Conservation (phyloP, 2,888 invertebrate species). For the Ennomos quercinarius region DNA sequence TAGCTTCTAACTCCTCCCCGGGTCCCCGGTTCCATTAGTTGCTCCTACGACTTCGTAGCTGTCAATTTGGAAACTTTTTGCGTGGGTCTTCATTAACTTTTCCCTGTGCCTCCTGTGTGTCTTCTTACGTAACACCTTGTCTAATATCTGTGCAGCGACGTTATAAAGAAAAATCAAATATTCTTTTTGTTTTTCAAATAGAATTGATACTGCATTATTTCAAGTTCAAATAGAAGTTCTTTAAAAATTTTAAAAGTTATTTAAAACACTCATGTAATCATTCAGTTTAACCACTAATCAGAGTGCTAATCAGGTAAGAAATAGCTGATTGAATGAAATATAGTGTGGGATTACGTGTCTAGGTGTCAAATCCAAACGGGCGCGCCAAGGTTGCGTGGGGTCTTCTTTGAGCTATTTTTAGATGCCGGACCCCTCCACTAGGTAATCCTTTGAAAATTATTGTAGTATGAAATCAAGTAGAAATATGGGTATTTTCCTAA, state of each 20-base stretch:
- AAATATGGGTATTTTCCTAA: constrained; percentile 1
- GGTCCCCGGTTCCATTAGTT: constrained; percentile 18
- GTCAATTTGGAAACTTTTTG: constrained; percentile 15
- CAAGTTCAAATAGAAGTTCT: too few species aligned
- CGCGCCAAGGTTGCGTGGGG: constrained; percentile 18
- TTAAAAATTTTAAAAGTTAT: too few species aligned
- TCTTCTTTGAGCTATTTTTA: constrained; percentile 26
- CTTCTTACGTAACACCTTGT: constrained; percentile 8
- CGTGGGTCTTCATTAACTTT: constrained; percentile 11
- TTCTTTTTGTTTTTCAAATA: too few species aligned
- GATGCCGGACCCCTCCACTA: constrained; percentile 16
- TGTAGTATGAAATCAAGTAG: constrained; percentile 11
- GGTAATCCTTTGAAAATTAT: constrained; percentile 22
- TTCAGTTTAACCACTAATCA: too few species aligned
- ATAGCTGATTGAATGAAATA: neutral
- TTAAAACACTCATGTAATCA: too few species aligned
- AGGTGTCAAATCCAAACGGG: constrained; percentile 16
- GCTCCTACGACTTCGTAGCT: constrained; percentile 7
- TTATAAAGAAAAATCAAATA: neutral
- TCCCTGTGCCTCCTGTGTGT: constrained; percentile 2
- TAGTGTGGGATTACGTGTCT: constrained; percentile 5
- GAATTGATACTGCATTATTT: too few species aligned
- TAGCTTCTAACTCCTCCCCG: neutral
- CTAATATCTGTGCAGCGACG: neutral
- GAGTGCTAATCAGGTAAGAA: too few species aligned